Percentiles rank a stretch among this genome's conserved stretches.
phyloP scores from a whole-genome alignment of 2,888 invertebrate genomes.

The Brachyptera putata region DNA sequence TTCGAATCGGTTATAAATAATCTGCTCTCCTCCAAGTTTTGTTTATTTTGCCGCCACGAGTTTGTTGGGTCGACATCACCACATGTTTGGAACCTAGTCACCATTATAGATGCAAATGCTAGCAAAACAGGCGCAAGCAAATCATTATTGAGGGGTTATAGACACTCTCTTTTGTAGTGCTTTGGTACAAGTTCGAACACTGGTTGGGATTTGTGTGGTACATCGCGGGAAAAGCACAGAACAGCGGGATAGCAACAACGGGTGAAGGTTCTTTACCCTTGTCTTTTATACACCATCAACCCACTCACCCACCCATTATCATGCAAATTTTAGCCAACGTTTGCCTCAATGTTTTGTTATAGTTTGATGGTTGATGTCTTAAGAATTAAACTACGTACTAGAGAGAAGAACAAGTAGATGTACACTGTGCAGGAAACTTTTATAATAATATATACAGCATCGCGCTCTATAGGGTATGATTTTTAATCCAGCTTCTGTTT shows the following conservation, averaged over 20 bases:
- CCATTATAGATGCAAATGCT: slow-evolving; percentile 1
- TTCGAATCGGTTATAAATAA: background rate
- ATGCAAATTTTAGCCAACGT: slow-evolving; percentile 26
- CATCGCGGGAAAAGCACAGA: background rate
- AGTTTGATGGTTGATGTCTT: slow-evolving; percentile 17
- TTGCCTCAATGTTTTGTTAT: slow-evolving; percentile 15
- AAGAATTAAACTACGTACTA: slow-evolving; percentile 11
- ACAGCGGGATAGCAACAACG: no score
- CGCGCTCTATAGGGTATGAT: no score
- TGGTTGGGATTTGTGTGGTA: background rate
- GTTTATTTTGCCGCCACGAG: background rate
- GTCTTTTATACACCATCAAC: no score
- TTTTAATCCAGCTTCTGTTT: background rate
- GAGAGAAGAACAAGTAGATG: no score
- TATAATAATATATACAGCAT: slow-evolving; percentile 12
- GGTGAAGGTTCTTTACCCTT: no score
- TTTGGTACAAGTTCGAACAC: no score
- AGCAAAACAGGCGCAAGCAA: no score
- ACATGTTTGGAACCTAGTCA: background rate
- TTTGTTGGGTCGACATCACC: background rate
- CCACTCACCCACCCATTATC: slow-evolving; percentile 29
- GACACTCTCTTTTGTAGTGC: background rate
- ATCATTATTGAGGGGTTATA: slow-evolving; percentile 3
- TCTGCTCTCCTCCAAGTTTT: background rate
- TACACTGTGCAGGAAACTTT: background rate